Evolutionary conservation across 2,113 vertebrate genomes (phyloP), one percentile per base, ranked within the genome.

Genomic region (Microtus ochrogaster): DNA sequence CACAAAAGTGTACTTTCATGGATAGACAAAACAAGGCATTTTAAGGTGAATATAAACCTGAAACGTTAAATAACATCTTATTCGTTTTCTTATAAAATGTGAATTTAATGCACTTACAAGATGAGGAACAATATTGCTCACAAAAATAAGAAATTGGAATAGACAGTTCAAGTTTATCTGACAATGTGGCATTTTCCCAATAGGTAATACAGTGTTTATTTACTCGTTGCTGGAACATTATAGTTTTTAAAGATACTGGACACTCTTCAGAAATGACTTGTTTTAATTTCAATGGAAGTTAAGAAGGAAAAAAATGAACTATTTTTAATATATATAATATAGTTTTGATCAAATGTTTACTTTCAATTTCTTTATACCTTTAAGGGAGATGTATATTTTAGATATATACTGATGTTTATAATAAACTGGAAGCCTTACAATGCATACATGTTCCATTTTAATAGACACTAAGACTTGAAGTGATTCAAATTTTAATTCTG

Each of bases 21-120:
- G 82, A 77, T 77, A 92, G 11, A 28, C 33, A 65, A 95, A 92
- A 86, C 9, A 92, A 85, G 90, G 39, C 86, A 87, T 61, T 84
- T 91, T 85, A 84, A 73, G 12, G 41, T 74, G 33, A 87, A 17
- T 65, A 24, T 19, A 87, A 82, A 87, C 61, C n/a, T 83, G 9
- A 93, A 91, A 65, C 11, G 55, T 77, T 87, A 87, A 86, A 49
- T 30, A 26, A 36, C 7, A 39, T 90, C 61, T 92, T 87, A 88
- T 74, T 95, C n/a, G 78, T 52, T 26, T 79, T 65, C 76, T 63
- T 92, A 68, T 19, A 77, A 90, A 66, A 90, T 68, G 39, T 7
- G 83, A 78, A 44, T 91, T 94, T 85, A 84, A 88, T 70, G 41
- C 22, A 63, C 2, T 52, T 79, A 17, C 44, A 63, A 76, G 41